phyloP scores from a whole-genome alignment of 2,888 invertebrate species.

The Malthinus flaveolus region DNA sequence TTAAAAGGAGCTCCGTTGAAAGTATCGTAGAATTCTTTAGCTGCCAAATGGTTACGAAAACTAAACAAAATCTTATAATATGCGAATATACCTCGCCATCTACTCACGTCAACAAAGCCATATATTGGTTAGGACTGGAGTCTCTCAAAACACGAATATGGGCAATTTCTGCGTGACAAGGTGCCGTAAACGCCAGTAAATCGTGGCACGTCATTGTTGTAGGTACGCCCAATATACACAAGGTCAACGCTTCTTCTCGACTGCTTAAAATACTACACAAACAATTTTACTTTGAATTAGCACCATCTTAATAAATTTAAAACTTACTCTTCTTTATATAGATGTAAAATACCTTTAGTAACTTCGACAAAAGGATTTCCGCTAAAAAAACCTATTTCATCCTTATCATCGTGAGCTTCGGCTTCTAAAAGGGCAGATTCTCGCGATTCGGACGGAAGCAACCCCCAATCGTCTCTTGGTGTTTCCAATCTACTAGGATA shows the following conservation, averaged over 20 bases:
- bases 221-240: conserved; percentile 89
- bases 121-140: conserved; percentile 94
- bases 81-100: not conserved
- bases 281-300: not conserved
- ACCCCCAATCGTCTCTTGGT: conserved; percentile 57
- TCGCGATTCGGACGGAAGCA: conserved; percentile 66
- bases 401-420: conserved; percentile 46
- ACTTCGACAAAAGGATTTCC: conserved; percentile 98
- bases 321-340: conserved; percentile 94
- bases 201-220: conserved; percentile 91
- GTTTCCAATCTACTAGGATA: conserved; percentile 69
- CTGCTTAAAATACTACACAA: conserved; percentile 47
- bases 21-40: conserved; percentile 88
- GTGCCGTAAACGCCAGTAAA: conserved; percentile 89
- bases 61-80: conserved; percentile 47
- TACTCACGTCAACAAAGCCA: conserved; percentile 88
- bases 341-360: conserved; percentile 93
- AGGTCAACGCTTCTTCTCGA: conserved; percentile 72
- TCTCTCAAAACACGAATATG: conserved; percentile 90
- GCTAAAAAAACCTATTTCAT: conserved; percentile 80
- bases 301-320: not conserved
- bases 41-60: conserved; percentile 73
- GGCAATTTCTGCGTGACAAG: conserved; percentile 87
- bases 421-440: conserved; percentile 50
- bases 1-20: conserved; percentile 94